Conservation (phyloP, 2,888 invertebrate genomes). For the Chloroclysta siterata region DNA sequence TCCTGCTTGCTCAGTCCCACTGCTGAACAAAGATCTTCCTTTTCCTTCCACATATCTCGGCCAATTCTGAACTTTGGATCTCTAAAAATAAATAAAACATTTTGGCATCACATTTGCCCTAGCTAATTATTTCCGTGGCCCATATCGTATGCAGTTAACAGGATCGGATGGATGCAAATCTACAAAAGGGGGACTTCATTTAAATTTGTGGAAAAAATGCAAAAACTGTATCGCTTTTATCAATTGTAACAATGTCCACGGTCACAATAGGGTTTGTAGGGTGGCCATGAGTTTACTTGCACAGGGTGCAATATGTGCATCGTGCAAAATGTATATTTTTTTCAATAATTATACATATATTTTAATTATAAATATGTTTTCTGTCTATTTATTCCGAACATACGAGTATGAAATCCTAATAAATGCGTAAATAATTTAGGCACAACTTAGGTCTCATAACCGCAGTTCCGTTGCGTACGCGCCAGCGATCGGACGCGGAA, state of each 20-base stretch:
- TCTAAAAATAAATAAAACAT: not conserved
- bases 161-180: conserved; percentile 76
- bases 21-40: too few relatives aligned
- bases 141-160: conserved; percentile 55
- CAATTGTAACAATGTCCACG: conserved; percentile 68
- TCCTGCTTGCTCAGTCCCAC: not conserved
- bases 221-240: conserved; percentile 82
- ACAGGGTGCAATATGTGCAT: not conserved
- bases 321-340: not conserved
- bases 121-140: conserved; percentile 35
- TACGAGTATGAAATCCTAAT: too few relatives aligned
- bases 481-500: too few relatives aligned
- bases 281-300: conserved; percentile 51
- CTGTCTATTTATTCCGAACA: too few relatives aligned
- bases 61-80: not conserved
- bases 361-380: too few relatives aligned
- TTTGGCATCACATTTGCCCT: conserved; percentile 15
- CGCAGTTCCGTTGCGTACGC: too few relatives aligned
- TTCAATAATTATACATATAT: too few relatives aligned
- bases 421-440: too few relatives aligned
- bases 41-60: not conserved
- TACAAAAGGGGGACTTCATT: conserved; percentile 71
- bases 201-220: conserved; percentile 78
- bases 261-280: conserved; percentile 64
- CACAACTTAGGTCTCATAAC: too few relatives aligned